Evolutionary conservation across 2,888 invertebrate genomes (phyloP).

Genomic region (Philopedon plagiatum): DNA sequence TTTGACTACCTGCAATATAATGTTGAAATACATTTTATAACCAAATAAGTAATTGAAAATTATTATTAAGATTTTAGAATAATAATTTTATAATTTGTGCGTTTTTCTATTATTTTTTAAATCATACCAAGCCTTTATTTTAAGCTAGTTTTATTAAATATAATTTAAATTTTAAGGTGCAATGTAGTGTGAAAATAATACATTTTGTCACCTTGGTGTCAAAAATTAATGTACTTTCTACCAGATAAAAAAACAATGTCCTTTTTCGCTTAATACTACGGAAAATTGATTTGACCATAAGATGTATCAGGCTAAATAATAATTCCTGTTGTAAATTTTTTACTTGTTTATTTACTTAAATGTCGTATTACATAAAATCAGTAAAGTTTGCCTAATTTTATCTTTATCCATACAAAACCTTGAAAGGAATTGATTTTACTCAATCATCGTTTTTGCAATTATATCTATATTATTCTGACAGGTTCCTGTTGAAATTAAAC

Average conservation of each 20-base stretch:
- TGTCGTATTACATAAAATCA: neutral
- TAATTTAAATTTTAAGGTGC: constrained; percentile 5
- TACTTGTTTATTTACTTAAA: neutral
- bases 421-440: too few relatives aligned
- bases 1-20: too few relatives aligned
- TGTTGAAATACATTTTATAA: too few relatives aligned
- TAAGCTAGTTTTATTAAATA: neutral
- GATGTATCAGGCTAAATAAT: neutral
- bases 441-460: too few relatives aligned
- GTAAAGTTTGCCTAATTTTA: too few relatives aligned
- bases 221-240: constrained; percentile 13
- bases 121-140: neutral
- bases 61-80: too few relatives aligned
- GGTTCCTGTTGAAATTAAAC: too few relatives aligned
- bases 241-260: constrained; percentile 8
- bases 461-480: too few relatives aligned
- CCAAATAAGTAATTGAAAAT: too few relatives aligned
- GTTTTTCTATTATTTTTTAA: too few relatives aligned
- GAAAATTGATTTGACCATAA: constrained; percentile 23
- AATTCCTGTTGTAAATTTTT: neutral
- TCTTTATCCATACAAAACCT: too few relatives aligned
- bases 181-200: constrained; percentile 15
- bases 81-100: too few relatives aligned
- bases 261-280: constrained; percentile 28
- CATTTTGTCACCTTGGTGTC: constrained; percentile 19